Base-by-base conservation (phyloP, 2,888 invertebrate species). In the Hylaea fasciaria region DNA sequence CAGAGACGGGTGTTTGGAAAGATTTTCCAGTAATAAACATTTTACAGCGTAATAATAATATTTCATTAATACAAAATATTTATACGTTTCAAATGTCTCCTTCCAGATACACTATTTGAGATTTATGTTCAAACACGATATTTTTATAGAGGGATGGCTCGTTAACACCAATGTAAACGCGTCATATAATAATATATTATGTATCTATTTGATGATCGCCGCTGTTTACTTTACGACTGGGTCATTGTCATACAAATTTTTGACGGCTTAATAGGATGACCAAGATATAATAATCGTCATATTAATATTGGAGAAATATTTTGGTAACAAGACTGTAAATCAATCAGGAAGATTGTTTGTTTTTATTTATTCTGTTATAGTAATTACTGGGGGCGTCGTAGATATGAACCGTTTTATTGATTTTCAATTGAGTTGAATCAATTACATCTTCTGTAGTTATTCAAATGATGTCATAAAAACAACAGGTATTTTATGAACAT, bases 81-180 rank as follows among this genome's bases (percentile, higher is more conserved):
- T 87, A 86, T 85, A 81, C 76, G 83, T 80, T 80, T 85, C 80
- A 85, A 78, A 79, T 78, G 80, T 84, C 83, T 79, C 72, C 73
- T 80, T 72, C 76, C 72, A 71, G 68, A 71, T 74, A 69, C 70
- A 71, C 71, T 69, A 62, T 56, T 61, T 46, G 77, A 86, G 91
- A 91, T 91, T 91, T 91, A 91, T 90, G 85, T 83, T 62, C 72
- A 75, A 73, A 79, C 78, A 86, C 84, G 87, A 88, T 82, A 83
- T 79, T 85, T 91, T 91, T 91, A 89, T 89, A 80, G 86, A 72
- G 80, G 83, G 79, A 72, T 76, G 73, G 71, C 86, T 92, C 91
- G 91, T 92, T 92, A 92, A 91, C 91, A 89, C 91, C 81, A 78
- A 76, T 87, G 91, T 92, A 84, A 89, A 88, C 72, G 88, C 85